Conservation (phyloP, 2,888 invertebrate species). For the Hymenopus coronatus region DNA sequence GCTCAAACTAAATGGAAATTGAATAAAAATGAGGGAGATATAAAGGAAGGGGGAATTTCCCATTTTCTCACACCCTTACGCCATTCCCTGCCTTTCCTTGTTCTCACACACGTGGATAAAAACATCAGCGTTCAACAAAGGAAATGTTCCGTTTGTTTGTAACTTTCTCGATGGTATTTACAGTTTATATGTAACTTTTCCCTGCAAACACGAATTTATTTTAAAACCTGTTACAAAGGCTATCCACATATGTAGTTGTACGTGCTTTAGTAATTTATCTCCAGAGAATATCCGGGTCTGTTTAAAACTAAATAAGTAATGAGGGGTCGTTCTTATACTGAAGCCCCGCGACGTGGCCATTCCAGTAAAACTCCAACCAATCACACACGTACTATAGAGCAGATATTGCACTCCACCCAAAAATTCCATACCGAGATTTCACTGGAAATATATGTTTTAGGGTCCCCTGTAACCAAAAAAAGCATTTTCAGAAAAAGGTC, state of each 20-base stretch:
- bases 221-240: background rate
- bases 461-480: no score
- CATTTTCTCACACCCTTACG: conserved; percentile 1
- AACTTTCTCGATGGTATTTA: background rate
- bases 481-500: no score
- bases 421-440: no score
- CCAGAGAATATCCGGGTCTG: no score
- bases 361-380: no score
- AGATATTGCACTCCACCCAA: no score
- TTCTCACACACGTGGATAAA: background rate
- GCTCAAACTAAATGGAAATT: conserved; percentile 14
- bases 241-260: background rate
- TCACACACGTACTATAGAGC: no score
- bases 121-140: background rate
- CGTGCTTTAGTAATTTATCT: no score
- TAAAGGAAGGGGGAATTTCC: conserved; percentile 16
- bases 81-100: background rate
- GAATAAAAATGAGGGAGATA: conserved; percentile 21
- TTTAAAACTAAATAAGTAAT: no score
- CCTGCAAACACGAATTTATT: background rate
- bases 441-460: no score
- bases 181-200: background rate
- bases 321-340: no score
- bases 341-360: no score
- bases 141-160: background rate